These are phyloP conservation scores for Diplodus puntazzo DNA, from an alignment of 2,797 vertebrate genomes.

Conservation along the genomic window DNA sequence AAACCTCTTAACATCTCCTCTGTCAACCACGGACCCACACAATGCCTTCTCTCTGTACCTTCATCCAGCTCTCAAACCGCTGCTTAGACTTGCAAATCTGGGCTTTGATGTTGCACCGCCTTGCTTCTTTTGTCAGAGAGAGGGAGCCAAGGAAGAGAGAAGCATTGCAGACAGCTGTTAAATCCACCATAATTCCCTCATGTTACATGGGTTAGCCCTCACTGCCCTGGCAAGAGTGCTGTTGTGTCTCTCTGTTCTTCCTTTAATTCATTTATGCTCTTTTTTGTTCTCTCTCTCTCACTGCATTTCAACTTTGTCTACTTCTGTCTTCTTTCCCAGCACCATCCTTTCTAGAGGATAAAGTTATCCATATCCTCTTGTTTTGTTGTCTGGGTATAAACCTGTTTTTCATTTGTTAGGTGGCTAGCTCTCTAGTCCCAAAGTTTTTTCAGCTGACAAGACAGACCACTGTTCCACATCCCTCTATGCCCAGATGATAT, in stretches of 20 bases:
- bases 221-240: constrained; percentile 69
- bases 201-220: constrained; percentile 74
- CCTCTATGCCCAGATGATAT: constrained; percentile 49
- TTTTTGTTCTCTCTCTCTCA: constrained; percentile 23
- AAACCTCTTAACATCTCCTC: constrained; percentile 76
- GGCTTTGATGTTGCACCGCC: constrained; percentile 77
- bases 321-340: constrained; percentile 39
- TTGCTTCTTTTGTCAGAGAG: constrained; percentile 75
- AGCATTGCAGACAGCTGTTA: constrained; percentile 78
- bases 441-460: constrained; percentile 71
- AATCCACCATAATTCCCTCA: constrained; percentile 74
- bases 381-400: constrained; percentile 76
- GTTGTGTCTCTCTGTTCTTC: constrained; percentile 66
- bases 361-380: constrained; percentile 65
- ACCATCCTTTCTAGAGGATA: constrained; percentile 55
- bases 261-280: constrained; percentile 53
- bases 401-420: constrained; percentile 81
- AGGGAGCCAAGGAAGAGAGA: constrained; percentile 64
- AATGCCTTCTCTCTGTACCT: constrained; percentile 77
- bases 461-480: constrained; percentile 71
- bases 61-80: constrained; percentile 76
- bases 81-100: constrained; percentile 82
- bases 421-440: constrained; percentile 73
- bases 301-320: constrained; percentile 51
- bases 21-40: constrained; percentile 76